Evolutionary conservation across 2,888 invertebrate genomes (phyloP).

Genomic region (Xanthorhoe designata): DNA sequence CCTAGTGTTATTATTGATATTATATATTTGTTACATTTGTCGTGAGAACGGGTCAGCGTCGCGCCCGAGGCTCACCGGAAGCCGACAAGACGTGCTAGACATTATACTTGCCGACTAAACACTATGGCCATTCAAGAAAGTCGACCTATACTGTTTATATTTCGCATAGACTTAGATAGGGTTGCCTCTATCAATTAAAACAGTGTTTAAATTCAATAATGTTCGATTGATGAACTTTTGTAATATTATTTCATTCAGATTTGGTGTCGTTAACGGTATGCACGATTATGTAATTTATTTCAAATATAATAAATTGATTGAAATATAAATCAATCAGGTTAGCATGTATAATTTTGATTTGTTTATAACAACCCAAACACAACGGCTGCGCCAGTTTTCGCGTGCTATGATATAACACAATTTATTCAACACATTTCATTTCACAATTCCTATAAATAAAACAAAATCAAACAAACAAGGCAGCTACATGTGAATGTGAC

Average conservation of each 20-base stretch:
- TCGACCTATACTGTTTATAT: constrained; percentile 13
- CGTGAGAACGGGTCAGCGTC: constrained; percentile 70
- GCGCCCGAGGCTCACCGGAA: constrained; percentile 63
- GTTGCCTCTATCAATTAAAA: not conserved
- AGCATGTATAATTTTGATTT: not conserved
- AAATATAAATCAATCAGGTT: no score
- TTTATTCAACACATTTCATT: not conserved
- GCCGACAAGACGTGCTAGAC: constrained; percentile 61
- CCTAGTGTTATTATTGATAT: not conserved
- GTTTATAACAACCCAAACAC: not conserved
- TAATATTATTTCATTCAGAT: no score
- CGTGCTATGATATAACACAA: not conserved
- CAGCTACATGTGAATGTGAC: constrained; percentile 23
- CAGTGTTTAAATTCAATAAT: no score
- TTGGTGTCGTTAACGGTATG: no score
- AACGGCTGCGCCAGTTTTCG: constrained; percentile 10
- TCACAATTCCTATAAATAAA: constrained; percentile 10
- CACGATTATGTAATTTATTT: no score
- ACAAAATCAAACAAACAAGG: constrained; percentile 1
- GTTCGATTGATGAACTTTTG: no score
- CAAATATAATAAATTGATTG: no score
- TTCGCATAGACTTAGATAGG: not conserved
- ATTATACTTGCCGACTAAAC: constrained; percentile 41
- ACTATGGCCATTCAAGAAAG: constrained; percentile 28
- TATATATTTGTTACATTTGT: constrained; percentile 31